A percentile compares a stretch with the other conserved stretches of the same genome.
Conservation (phyloP, 2,113 vertebrate genomes). For the Opisthocomus hoazin region DNA sequence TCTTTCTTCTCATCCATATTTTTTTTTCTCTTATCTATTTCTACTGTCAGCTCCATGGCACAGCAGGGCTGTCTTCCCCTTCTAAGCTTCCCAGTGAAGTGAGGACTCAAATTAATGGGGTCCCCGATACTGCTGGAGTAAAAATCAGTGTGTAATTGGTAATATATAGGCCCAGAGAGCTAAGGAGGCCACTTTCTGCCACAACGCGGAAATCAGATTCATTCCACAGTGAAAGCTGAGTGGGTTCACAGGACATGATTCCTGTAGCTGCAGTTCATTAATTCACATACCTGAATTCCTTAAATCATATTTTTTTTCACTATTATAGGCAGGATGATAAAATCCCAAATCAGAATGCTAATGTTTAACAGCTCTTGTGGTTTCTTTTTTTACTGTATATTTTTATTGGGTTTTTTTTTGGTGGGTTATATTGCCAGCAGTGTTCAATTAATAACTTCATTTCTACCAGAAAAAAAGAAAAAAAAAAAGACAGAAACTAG, state of each 20-base stretch:
- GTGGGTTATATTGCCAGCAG: too few species aligned
- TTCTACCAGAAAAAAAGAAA: neutral
- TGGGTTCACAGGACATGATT: neutral
- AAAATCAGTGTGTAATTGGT: neutral
- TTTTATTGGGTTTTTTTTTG: neutral
- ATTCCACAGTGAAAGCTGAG: neutral
- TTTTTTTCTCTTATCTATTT: neutral
- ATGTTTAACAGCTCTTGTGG: neutral
- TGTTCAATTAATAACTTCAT: neutral
- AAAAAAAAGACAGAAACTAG: neutral
- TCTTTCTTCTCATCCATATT: neutral
- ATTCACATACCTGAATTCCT: neutral
- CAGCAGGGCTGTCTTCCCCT: neutral
- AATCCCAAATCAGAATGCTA: neutral
- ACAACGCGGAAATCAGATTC: neutral
- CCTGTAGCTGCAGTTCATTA: neutral
- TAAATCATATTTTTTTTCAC: neutral
- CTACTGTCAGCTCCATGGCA: neutral
- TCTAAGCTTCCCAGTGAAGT: neutral
- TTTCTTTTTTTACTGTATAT: neutral
- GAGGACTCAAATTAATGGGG: neutral
- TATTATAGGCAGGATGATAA: neutral
- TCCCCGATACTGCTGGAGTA: neutral
- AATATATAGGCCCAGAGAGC: neutral
- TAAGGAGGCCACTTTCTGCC: neutral